Percentiles rank a stretch among this genome's conserved stretches.
Conservation (phyloP, 2,113 vertebrate species). For the Nettapus auritus region DNA sequence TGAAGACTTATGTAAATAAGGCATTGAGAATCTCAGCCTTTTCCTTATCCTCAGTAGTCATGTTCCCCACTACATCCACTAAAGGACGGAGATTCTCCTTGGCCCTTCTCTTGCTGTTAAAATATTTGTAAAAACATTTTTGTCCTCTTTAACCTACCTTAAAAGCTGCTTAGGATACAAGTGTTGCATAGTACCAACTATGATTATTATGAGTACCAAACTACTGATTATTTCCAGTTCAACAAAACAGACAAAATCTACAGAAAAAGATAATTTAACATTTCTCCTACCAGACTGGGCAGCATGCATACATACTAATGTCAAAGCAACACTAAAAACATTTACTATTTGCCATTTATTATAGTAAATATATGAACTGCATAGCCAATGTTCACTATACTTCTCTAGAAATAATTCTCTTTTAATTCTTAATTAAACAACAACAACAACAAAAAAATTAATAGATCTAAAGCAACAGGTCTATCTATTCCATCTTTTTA, state of each 20-base stretch:
- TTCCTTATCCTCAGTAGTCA: too few species aligned
- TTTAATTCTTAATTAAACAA: not conserved
- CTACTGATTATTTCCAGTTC: not conserved
- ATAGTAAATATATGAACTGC: not conserved
- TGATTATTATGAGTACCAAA: too few species aligned
- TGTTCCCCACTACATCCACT: too few species aligned
- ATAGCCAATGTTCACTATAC: not conserved
- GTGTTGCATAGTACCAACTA: not conserved
- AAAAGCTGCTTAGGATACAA: not conserved
- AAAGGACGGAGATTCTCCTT: too few species aligned
- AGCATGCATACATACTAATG: not conserved
- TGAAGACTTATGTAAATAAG: too few species aligned
- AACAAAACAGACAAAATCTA: not conserved
- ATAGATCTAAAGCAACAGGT: not conserved
- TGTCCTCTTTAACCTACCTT: not conserved
- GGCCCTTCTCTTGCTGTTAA: too few species aligned
- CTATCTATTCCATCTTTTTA: not conserved
- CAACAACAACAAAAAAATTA: not conserved
- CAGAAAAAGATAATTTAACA: not conserved
- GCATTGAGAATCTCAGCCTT: too few species aligned
- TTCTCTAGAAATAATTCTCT: not conserved
- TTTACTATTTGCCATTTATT: not conserved
- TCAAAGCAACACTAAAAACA: not conserved
- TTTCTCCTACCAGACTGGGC: not conserved
- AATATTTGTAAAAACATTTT: too few species aligned